Evolutionary conservation across 2,113 vertebrate species (phyloP), one percentile per base, ranked within the genome.

Genomic region (Psilopsiagon aymara): DNA sequence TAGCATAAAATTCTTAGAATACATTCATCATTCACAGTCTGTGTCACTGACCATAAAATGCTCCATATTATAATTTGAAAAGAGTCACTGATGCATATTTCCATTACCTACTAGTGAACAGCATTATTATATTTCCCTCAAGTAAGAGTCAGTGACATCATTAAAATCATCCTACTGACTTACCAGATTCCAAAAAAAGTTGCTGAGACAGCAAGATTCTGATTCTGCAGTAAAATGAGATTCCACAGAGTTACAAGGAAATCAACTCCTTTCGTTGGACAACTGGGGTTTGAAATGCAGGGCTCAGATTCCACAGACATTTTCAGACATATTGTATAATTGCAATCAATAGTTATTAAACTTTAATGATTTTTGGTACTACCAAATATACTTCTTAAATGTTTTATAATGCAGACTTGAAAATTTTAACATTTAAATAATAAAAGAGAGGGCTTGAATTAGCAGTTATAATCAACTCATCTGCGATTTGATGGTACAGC

Each of bases 41-140:
- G 52, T 78, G 51, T 29, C 47, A 49, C 28, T 57, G 69, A 66
- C 69, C 62, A 43, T 73, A 97, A 97, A 92, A 95, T 94, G 86
- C 90, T 90, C 90, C 83, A 97, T 86, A 96, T 95, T 87, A 95
- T 94, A 93, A 94, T 86, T 28, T 66, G 35, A 39, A 73, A 70
- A 90, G 88, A 51, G n/a, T 17, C 76, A 43, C 57, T 71, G 84
- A 60, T 12, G 35, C 10, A 10, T 66, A 25, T 74, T 88, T 74
- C n/a, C 23, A 74, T 39, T 35, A 53, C 23, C 55, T 84, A 51
- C 31, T 39, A 80, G 27, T 31, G 37, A 95, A 60, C 31, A 71
- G 17, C 49, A 62, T 76, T 68, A 76, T 33, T 46, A 6, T 23
- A 17, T 70, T 51, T 70, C 33, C 15, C 53, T 70, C 41, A 70